phyloP scores from a whole-genome alignment of 2,113 vertebrate genomes.

The Cynopterus brachyotis region DNA sequence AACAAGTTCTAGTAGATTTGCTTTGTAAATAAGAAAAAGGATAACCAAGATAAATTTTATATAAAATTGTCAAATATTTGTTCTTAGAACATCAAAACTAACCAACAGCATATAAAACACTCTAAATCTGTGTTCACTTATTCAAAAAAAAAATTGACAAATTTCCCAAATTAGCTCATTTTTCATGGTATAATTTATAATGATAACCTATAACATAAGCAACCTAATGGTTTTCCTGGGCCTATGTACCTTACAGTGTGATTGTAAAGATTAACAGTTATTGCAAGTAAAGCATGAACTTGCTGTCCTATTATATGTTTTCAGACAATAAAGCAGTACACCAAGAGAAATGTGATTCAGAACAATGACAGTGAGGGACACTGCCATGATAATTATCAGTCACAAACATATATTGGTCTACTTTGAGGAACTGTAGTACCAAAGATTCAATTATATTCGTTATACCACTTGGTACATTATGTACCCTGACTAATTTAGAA shows the following conservation, averaged over 20 bases:
- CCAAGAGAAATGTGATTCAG: not conserved
- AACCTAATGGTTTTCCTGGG: not conserved
- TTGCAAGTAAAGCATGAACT: not conserved
- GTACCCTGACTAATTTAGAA: constrained; percentile 32
- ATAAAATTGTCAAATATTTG: not conserved
- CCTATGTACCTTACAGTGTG: not conserved
- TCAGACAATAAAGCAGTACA: not conserved
- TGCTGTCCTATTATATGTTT: not conserved
- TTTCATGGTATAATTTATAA: not conserved
- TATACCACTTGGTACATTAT: not conserved
- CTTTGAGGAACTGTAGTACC: not conserved
- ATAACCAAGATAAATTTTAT: not conserved
- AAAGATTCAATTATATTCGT: not conserved
- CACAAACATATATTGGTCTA: not conserved
- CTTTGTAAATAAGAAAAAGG: not conserved
- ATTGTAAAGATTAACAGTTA: not conserved
- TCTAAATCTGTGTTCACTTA: not conserved
- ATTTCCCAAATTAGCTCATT: not conserved
- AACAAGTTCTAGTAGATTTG: not conserved
- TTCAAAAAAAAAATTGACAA: not conserved
- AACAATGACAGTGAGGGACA: not conserved
- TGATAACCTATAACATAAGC: not conserved
- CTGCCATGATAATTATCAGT: not conserved
- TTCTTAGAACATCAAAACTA: not conserved
- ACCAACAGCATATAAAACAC: not conserved